Evolutionary conservation across 2,113 vertebrate genomes (phyloP).

Genomic region (Oreochromis niloticus): DNA sequence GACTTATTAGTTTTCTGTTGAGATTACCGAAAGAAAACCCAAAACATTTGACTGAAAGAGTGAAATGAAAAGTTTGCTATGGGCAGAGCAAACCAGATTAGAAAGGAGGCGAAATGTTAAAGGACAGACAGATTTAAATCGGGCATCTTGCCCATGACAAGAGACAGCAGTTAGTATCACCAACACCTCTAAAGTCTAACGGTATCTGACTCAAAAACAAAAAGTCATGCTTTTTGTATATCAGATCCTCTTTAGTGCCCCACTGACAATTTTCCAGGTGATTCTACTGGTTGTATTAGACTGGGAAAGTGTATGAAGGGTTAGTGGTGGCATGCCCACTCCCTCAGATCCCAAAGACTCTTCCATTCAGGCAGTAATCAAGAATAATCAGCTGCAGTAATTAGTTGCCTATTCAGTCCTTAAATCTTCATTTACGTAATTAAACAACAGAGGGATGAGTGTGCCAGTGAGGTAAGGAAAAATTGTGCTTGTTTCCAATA

Average conservation of each 20-base stretch:
- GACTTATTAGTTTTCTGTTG: background rate
- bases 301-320: background rate
- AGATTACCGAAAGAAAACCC: background rate
- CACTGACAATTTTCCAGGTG: background rate
- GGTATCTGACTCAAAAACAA: background rate
- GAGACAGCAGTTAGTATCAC: background rate
- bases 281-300: background rate
- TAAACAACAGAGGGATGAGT: background rate
- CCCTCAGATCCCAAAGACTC: background rate
- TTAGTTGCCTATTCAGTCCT: background rate
- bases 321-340: background rate
- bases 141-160: background rate
- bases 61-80: constrained; percentile 2
- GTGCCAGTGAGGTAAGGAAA: background rate
- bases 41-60: background rate
- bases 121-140: background rate
- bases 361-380: background rate
- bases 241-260: background rate
- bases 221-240: background rate
- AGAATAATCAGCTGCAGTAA: background rate
- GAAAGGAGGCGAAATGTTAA: background rate
- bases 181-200: background rate
- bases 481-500: background rate
- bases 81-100: background rate
- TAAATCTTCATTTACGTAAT: constrained; percentile 14